These are phyloP conservation scores for Rhopalosiphum maidis DNA, from an alignment of 1,140 invertebrate species.

Conservation along the genomic window DNA sequence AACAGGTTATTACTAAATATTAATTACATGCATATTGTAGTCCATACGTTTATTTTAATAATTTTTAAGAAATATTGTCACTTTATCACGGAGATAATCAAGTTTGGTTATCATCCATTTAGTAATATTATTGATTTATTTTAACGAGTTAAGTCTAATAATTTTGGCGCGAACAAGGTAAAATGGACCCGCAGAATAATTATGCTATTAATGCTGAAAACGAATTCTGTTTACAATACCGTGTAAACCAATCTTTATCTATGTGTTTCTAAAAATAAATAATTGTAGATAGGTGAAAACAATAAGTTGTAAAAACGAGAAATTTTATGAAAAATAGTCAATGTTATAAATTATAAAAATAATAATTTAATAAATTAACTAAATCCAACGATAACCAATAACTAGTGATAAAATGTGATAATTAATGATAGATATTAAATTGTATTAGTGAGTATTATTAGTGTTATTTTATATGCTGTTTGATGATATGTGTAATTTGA, in stretches of 20 bases:
- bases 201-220: not conserved
- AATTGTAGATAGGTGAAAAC: not conserved
- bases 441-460: not conserved
- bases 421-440: not conserved
- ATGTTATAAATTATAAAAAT: not conserved
- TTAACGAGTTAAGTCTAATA: not conserved
- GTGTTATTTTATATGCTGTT: not conserved
- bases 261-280: not conserved
- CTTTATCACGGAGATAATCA: not conserved
- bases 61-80: not conserved
- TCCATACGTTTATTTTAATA: not conserved
- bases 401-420: not conserved
- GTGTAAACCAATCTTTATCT: not conserved
- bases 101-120: too few species aligned
- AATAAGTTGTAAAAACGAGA: not conserved
- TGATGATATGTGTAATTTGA: not conserved
- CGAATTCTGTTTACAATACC: not conserved
- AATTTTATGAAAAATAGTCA: not conserved
- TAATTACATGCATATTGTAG: not conserved
- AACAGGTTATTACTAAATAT: constrained; percentile 4
- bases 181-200: not conserved
- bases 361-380: not conserved
- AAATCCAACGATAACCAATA: not conserved
- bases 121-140: not conserved
- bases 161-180: not conserved